Percentiles rank a stretch among this genome's conserved stretches.
Conservation (phyloP, 1,140 invertebrate species). For the Achatina immaculata region DNA sequence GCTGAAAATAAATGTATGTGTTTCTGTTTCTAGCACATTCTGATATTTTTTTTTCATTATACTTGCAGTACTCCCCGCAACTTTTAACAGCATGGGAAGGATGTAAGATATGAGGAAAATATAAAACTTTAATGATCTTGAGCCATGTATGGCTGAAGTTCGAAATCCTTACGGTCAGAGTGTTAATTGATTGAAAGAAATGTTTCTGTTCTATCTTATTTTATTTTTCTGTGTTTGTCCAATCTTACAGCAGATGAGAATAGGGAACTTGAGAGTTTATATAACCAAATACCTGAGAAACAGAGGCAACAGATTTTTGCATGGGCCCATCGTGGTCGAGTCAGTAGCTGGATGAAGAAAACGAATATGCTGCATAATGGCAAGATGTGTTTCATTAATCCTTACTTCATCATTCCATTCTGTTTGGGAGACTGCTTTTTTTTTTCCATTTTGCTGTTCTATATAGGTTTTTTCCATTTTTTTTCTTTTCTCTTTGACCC, state of each 20-base stretch:
- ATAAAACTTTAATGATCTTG: not conserved
- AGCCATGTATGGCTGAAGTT: not conserved
- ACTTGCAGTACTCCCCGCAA: not conserved
- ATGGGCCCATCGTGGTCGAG: constrained; percentile 16
- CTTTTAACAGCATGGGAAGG: not conserved
- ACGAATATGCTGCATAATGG: not conserved
- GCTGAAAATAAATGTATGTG: too few species aligned
- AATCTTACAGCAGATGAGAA: constrained; percentile 9
- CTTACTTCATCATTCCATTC: not conserved
- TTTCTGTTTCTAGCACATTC: too few species aligned
- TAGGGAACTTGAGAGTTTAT: constrained; percentile 6
- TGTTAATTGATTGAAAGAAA: not conserved
- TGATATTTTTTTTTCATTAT: too few species aligned
- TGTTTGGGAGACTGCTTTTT: not conserved
- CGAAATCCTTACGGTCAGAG: not conserved
- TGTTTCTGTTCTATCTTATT: not conserved
- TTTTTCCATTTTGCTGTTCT: not conserved
- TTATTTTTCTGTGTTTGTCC: not conserved
- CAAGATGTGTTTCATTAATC: not conserved
- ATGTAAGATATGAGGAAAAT: not conserved
- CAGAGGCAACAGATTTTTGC: constrained; percentile 35
- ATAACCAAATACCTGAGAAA: constrained; percentile 29
- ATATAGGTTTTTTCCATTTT: not conserved
- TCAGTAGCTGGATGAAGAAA: constrained; percentile 18
- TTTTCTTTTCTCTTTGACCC: constrained; percentile 3